phyloP scores from a whole-genome alignment of 2,888 invertebrate species.

The Sesia apiformis region DNA sequence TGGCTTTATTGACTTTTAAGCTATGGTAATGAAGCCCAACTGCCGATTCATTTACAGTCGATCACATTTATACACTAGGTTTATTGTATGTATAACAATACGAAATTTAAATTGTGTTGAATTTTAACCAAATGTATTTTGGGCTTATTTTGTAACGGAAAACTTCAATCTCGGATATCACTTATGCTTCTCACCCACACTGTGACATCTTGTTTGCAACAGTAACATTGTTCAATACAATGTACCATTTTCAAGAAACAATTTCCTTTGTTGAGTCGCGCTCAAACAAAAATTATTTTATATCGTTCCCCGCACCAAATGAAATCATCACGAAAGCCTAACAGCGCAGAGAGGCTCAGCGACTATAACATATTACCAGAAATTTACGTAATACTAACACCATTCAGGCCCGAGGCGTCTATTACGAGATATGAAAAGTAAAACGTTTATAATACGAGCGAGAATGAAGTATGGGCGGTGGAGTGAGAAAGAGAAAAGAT shows the following conservation, averaged over 20 bases:
- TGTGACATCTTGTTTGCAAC: too few species aligned
- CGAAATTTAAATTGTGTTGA: too few species aligned
- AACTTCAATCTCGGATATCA: too few species aligned
- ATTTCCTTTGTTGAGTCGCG: conserved; percentile 39
- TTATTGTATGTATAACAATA: too few species aligned
- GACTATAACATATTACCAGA: conserved; percentile 51
- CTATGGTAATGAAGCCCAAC: too few species aligned
- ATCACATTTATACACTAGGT: too few species aligned
- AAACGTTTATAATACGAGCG: conserved; percentile 64
- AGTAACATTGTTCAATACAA: conserved; percentile 17
- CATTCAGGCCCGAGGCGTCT: conserved; percentile 46
- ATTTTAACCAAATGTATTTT: too few species aligned
- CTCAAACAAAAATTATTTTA: conserved; percentile 51
- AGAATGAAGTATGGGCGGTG: conserved; percentile 67
- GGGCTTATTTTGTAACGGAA: too few species aligned
- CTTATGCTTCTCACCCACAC: too few species aligned
- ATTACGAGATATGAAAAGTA: conserved; percentile 65
- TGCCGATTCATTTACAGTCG: too few species aligned
- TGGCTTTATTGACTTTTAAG: too few species aligned
- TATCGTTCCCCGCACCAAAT: conserved; percentile 34
- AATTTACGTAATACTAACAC: conserved; percentile 61
- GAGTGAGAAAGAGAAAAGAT: conserved; percentile 72
- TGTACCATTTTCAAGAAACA: conserved; percentile 43
- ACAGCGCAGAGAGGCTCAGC: conserved; percentile 23
- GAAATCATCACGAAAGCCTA: conserved; percentile 41